Evolutionary conservation across 2,113 vertebrate species (phyloP).

Genomic region (Xenus cinereus): DNA sequence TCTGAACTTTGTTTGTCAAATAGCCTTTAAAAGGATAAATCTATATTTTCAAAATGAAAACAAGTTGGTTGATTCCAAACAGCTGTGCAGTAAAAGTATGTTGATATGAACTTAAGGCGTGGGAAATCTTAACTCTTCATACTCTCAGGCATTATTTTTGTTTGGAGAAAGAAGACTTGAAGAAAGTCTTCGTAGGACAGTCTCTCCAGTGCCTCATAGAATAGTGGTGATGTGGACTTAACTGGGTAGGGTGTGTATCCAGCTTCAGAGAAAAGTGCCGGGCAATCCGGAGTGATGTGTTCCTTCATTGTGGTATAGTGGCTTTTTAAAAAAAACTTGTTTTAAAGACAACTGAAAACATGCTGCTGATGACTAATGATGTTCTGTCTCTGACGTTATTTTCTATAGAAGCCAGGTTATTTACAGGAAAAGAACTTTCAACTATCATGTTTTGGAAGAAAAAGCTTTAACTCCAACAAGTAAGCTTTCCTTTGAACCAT

Average conservation of each 20-base stretch:
- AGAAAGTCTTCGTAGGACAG: not conserved
- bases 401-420: not conserved
- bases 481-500: constrained; percentile 7
- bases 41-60: not conserved
- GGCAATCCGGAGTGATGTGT: not conserved
- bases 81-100: not conserved
- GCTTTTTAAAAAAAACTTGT: not conserved
- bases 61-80: not conserved
- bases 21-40: not conserved
- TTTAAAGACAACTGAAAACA: not conserved
- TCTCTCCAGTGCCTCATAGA: not conserved
- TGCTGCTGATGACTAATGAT: not conserved
- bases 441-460: not conserved
- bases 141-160: not conserved
- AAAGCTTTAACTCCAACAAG: not conserved
- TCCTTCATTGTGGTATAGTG: not conserved
- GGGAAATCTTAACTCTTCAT: not conserved
- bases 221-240: not conserved
- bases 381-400: not conserved
- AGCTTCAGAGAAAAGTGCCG: not conserved
- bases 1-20: not conserved
- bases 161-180: not conserved
- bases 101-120: not conserved
- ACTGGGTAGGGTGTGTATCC: not conserved
- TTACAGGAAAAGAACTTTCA: not conserved